phyloP scores from a whole-genome alignment of 1,140 invertebrate species.

The Rhopalosiphum padi region DNA sequence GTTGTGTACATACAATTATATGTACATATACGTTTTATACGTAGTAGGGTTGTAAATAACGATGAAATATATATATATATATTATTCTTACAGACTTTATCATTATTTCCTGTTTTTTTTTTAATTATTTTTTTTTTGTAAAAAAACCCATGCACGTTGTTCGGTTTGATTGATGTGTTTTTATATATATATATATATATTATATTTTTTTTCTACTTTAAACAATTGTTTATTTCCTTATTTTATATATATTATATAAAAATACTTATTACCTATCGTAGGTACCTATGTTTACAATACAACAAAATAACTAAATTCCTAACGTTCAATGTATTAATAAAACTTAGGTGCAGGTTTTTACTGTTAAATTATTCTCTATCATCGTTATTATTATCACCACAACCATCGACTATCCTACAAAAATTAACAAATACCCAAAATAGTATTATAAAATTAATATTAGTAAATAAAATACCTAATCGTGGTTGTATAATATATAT shows the following conservation, averaged over 20 bases:
- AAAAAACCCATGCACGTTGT: constrained; percentile 52
- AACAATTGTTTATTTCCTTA: background rate
- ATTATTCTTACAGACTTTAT: constrained; percentile 11
- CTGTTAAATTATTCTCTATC: background rate
- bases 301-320: background rate
- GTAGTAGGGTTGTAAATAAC: constrained; percentile 54
- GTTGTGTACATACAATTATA: constrained; percentile 48
- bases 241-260: background rate
- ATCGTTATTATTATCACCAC: background rate
- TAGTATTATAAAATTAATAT: background rate
- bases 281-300: background rate
- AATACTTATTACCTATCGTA: background rate
- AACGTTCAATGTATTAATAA: background rate
- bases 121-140: constrained; percentile 39
- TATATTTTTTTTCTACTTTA: background rate
- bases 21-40: constrained; percentile 49
- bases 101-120: constrained; percentile 4
- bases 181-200: background rate
- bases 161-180: constrained; percentile 46
- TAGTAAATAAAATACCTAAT: background rate
- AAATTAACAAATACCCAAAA: background rate
- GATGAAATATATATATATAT: constrained; percentile 45
- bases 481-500: background rate
- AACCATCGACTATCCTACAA: background rate
- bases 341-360: background rate